phyloP scores from a whole-genome alignment of 2,888 invertebrate species.

The Dolichomitus sp. region DNA sequence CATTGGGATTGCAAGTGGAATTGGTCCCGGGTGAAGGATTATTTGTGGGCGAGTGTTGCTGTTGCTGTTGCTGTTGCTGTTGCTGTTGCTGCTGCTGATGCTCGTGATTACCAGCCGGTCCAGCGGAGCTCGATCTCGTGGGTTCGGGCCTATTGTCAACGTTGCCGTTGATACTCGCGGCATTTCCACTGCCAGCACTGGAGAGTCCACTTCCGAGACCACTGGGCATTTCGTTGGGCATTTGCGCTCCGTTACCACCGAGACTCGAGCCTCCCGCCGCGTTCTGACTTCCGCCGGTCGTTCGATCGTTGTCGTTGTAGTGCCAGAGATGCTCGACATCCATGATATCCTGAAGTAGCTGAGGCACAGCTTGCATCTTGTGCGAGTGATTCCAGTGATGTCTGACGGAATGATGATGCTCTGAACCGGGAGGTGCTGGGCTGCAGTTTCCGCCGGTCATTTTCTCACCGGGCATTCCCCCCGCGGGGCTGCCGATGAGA shows the following conservation, averaged over 20 bases:
- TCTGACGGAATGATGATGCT: slow-evolving; percentile 82
- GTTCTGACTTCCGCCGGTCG: slow-evolving; percentile 88
- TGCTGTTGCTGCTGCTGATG: slow-evolving; percentile 75
- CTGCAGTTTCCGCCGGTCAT: slow-evolving; percentile 81
- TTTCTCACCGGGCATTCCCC: slow-evolving; percentile 86
- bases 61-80: slow-evolving; percentile 74
- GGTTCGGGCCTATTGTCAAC: slow-evolving; percentile 68
- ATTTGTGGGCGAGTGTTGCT: slow-evolving; percentile 60
- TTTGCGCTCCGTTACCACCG: slow-evolving; percentile 55
- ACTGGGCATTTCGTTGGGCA: slow-evolving; percentile 25
- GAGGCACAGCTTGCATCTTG: slow-evolving; percentile 83
- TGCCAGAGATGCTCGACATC: slow-evolving; percentile 98
- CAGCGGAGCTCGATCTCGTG: slow-evolving; percentile 71
- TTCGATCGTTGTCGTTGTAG: slow-evolving; percentile 93
- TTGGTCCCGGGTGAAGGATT: slow-evolving; percentile 68
- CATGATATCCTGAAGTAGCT: slow-evolving; percentile 94
- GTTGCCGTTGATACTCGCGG: slow-evolving; percentile 70
- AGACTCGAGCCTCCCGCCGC: slow-evolving; percentile 60
- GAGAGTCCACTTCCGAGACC: slow-evolving; percentile 13
- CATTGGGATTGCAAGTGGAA: slow-evolving; percentile 74
- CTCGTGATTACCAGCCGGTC: slow-evolving; percentile 64
- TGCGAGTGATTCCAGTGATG: slow-evolving; percentile 84
- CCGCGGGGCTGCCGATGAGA: slow-evolving; percentile 87
- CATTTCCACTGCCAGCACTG: slow-evolving; percentile 62
- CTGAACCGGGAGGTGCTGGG: slow-evolving; percentile 82